phyloP scores from a whole-genome alignment of 1,140 invertebrate species.

The Stratiolaelaps scimitus region DNA sequence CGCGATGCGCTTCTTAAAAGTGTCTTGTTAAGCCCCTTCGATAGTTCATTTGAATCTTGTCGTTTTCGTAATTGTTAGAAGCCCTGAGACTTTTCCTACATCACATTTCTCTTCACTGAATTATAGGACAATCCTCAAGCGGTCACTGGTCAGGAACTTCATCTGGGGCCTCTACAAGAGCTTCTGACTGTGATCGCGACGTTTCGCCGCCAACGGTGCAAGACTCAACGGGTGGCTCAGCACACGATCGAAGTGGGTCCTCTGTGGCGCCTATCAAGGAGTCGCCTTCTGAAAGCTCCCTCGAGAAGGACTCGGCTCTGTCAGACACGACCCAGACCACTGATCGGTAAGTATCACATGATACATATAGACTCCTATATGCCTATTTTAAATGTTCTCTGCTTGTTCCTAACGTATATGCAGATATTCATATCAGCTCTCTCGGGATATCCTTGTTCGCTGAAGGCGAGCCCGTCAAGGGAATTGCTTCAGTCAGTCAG shows the following conservation, averaged over 20 bases:
- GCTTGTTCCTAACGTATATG: too few relatives aligned
- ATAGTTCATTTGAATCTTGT: too few relatives aligned
- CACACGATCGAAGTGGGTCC: conserved; percentile 16
- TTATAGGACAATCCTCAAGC: conserved; percentile 22
- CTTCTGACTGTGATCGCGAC: conserved; percentile 24
- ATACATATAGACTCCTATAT: too few relatives aligned
- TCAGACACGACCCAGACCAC: conserved; percentile 33
- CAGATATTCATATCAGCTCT: too few relatives aligned
- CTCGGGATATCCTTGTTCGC: too few relatives aligned
- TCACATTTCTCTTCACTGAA: neutral
- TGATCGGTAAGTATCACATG: conserved; percentile 24
- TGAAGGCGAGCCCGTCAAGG: too few relatives aligned
- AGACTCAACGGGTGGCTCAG: neutral
- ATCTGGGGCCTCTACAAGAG: conserved; percentile 16
- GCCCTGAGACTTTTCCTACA: too few relatives aligned
- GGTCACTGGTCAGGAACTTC: conserved; percentile 23
- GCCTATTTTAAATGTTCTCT: too few relatives aligned
- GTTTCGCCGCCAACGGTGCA: conserved; percentile 23
- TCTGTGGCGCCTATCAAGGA: conserved; percentile 4
- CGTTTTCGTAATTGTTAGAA: too few relatives aligned
- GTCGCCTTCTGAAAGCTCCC: conserved; percentile 34
- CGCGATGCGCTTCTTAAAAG: too few relatives aligned
- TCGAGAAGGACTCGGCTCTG: conserved; percentile 37
- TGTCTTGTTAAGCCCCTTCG: too few relatives aligned
- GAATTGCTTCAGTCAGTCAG: too few relatives aligned